Evolutionary conservation across 2,797 vertebrate species (phyloP).

Genomic region (Tadarida brasiliensis): DNA sequence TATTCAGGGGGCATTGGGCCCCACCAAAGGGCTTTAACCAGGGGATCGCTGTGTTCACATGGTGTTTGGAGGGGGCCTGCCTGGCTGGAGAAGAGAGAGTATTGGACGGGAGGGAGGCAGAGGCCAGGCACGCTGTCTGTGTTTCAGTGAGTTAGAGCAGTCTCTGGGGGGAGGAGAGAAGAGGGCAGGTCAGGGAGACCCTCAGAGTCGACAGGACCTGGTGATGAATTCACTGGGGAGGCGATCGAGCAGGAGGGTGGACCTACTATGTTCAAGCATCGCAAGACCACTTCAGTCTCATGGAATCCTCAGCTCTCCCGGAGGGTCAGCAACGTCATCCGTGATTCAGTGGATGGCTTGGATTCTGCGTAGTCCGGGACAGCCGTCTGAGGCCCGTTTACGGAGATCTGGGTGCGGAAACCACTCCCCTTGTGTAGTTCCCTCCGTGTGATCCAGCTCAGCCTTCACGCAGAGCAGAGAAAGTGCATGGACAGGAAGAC

Average conservation of each 20-base stretch:
- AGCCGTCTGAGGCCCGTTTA: rapidly evolving
- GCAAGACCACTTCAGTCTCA: rapidly evolving
- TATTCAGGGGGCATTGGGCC: background rate
- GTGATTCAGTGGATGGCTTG: background rate
- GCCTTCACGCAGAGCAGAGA: background rate
- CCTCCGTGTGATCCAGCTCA: background rate
- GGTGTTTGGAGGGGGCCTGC: background rate
- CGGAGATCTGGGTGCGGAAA: background rate
- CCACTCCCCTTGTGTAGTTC: rapidly evolving
- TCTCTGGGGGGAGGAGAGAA: background rate
- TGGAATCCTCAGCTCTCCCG: rapidly evolving
- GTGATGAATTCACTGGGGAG: no score
- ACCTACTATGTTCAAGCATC: rapidly evolving
- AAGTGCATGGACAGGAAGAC: background rate
- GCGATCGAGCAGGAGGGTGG: rapidly evolving
- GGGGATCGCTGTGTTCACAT: background rate
- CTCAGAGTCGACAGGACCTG: background rate
- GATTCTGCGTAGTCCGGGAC: background rate
- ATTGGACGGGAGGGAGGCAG: background rate
- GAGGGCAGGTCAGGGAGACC: background rate
- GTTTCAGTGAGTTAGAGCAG: background rate
- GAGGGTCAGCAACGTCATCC: rapidly evolving
- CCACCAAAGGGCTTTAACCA: background rate
- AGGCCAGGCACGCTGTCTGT: background rate
- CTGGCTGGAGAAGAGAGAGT: background rate